A percentile compares a stretch with the other conserved stretches of the same genome.
These are phyloP conservation scores for Mustela lutreola DNA, from an alignment of 2,113 vertebrate genomes.

Conservation along the genomic window DNA sequence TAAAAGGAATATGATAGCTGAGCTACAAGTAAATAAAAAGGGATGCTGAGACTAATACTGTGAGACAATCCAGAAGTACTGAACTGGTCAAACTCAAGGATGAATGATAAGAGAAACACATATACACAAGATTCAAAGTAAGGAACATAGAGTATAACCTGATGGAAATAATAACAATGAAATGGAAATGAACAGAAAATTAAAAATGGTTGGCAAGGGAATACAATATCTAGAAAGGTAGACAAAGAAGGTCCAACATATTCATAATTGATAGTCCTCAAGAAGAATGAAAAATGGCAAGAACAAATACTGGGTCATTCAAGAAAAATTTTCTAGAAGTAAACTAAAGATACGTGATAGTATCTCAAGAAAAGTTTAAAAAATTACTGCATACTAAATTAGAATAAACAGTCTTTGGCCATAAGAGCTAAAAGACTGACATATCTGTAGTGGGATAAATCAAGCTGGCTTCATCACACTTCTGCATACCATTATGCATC, in stretches of 20 bases:
- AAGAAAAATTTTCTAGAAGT: conserved; percentile 20
- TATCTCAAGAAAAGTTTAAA: background rate
- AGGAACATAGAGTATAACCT: background rate
- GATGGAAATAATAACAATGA: background rate
- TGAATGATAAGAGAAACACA: background rate
- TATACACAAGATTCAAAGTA: background rate
- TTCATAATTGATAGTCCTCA: background rate
- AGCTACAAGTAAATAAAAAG: background rate
- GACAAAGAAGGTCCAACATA: conserved; percentile 16
- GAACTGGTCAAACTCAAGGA: background rate
- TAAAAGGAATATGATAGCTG: background rate
- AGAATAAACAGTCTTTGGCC: background rate
- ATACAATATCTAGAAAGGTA: background rate
- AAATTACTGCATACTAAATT: background rate
- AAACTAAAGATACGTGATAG: background rate
- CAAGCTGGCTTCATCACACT: background rate
- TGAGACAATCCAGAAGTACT: background rate
- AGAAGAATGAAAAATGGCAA: background rate
- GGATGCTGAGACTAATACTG: background rate
- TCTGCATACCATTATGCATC: background rate
- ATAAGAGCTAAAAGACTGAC: background rate
- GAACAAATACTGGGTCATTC: background rate
- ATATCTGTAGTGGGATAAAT: background rate
- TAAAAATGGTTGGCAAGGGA: background rate
- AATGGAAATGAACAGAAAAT: conserved; percentile 40